Conservation (phyloP, 2,113 vertebrate species). For the Hippocampus barbouri region DNA sequence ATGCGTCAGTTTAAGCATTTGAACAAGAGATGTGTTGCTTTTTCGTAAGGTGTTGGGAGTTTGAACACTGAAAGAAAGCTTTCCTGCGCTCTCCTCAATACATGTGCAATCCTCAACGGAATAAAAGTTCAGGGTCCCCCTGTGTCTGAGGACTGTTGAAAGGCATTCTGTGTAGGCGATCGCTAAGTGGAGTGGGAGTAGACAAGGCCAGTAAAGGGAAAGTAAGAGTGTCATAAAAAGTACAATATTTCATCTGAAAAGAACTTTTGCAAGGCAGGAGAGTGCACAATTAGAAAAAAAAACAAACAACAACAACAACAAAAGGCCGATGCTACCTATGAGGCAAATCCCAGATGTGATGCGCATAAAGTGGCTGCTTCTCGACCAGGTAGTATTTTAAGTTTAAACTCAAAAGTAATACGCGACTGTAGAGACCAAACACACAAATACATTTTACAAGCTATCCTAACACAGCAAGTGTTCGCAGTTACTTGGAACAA, state of each 20-base stretch:
- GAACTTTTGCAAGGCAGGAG: constrained; percentile 42
- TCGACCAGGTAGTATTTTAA: not conserved
- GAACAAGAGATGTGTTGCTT: not conserved
- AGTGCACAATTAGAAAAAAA: constrained; percentile 24
- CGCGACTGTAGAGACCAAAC: not conserved
- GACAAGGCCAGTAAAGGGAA: constrained; percentile 28
- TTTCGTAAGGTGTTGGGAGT: constrained; percentile 1
- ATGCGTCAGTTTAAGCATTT: not conserved
- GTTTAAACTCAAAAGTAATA: not conserved
- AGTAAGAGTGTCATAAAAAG: constrained; percentile 37
- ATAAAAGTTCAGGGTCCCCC: constrained; percentile 29
- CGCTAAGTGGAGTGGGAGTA: constrained; percentile 50
- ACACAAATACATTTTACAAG: not conserved
- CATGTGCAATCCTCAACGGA: constrained; percentile 20
- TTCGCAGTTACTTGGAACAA: no score
- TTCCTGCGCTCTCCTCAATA: constrained; percentile 15
- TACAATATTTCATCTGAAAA: constrained; percentile 52
- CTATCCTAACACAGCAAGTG: no score
- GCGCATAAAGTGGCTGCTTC: constrained; percentile 10
- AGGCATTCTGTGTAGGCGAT: constrained; percentile 56
- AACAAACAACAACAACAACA: not conserved
- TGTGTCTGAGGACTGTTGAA: constrained; percentile 47
- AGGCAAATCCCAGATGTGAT: constrained; percentile 27
- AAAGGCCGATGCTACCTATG: constrained; percentile 26
- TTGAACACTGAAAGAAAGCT: constrained; percentile 10